Evolutionary conservation across 2,113 vertebrate genomes (phyloP).

Genomic region (Hippocampus barbouri): DNA sequence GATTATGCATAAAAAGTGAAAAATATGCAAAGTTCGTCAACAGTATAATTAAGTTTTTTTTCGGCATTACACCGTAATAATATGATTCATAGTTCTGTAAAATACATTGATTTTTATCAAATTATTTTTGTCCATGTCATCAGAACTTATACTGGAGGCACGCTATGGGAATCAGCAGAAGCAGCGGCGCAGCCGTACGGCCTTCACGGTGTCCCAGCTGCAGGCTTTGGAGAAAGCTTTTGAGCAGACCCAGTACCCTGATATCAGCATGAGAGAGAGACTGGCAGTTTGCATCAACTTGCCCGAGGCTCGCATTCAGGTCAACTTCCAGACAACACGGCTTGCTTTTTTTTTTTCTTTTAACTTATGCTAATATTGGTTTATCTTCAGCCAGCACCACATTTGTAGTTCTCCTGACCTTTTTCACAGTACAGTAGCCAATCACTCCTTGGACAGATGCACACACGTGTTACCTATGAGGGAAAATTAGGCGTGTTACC

Average conservation of each 20-base stretch:
- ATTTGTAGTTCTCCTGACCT: neutral
- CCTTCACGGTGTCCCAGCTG: constrained; percentile 74
- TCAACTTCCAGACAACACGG: constrained; percentile 28
- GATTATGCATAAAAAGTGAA: too few species aligned
- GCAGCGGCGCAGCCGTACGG: constrained; percentile 74
- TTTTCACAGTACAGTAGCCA: neutral
- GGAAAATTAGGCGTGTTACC: too few species aligned
- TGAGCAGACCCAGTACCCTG: constrained; percentile 77
- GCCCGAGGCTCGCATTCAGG: constrained; percentile 80
- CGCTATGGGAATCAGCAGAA: constrained; percentile 75
- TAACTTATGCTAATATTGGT: neutral
- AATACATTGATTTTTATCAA: neutral
- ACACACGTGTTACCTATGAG: too few species aligned
- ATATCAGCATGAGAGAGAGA: constrained; percentile 76
- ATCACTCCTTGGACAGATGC: too few species aligned
- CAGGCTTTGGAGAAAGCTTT: constrained; percentile 78
- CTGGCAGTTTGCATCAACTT: constrained; percentile 76
- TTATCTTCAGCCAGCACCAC: neutral
- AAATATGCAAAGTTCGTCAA: too few species aligned
- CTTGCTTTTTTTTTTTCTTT: neutral
- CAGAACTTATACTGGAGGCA: constrained; percentile 76
- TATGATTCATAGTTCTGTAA: neutral
- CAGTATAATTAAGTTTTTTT: too few species aligned
- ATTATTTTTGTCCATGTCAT: neutral
- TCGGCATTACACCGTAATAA: too few species aligned